Percentiles rank a stretch among this genome's conserved stretches.
These are phyloP conservation scores for Ondatra zibethicus DNA, from an alignment of 2,113 vertebrate species.

Conservation along the genomic window DNA sequence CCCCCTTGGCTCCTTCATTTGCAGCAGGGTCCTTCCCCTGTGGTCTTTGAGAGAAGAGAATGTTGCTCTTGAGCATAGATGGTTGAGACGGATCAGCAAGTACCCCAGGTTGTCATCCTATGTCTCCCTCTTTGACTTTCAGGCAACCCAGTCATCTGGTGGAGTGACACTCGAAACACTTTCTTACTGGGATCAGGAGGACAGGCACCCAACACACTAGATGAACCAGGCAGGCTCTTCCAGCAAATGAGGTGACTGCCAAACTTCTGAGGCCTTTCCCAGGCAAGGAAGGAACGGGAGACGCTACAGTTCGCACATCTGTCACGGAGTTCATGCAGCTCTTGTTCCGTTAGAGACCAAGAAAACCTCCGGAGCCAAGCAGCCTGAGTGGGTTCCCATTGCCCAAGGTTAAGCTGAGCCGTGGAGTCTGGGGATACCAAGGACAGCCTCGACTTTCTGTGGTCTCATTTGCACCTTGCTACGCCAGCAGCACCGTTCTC, in stretches of 20 bases:
- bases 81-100: too few relatives aligned
- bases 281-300: neutral
- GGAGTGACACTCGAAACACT: neutral
- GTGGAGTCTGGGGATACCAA: conserved; percentile 51
- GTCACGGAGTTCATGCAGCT: neutral
- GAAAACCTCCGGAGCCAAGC: neutral
- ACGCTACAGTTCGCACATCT: too few relatives aligned
- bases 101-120: too few relatives aligned
- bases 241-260: neutral
- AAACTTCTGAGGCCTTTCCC: neutral
- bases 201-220: neutral
- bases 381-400: neutral
- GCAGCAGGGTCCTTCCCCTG: neutral
- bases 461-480: conserved; percentile 79
- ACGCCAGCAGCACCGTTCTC: neutral
- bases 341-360: neutral
- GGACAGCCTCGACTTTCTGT: conserved; percentile 54
- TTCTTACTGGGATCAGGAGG: conserved; percentile 54
- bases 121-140: neutral
- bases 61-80: neutral
- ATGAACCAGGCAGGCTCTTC: neutral
- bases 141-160: neutral
- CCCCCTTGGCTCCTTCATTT: neutral
- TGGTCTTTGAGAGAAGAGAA: too few relatives aligned
- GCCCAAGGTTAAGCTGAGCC: neutral